These are phyloP conservation scores for Calameuta filiformis DNA, from an alignment of 2,888 invertebrate genomes.

Conservation along the genomic window DNA sequence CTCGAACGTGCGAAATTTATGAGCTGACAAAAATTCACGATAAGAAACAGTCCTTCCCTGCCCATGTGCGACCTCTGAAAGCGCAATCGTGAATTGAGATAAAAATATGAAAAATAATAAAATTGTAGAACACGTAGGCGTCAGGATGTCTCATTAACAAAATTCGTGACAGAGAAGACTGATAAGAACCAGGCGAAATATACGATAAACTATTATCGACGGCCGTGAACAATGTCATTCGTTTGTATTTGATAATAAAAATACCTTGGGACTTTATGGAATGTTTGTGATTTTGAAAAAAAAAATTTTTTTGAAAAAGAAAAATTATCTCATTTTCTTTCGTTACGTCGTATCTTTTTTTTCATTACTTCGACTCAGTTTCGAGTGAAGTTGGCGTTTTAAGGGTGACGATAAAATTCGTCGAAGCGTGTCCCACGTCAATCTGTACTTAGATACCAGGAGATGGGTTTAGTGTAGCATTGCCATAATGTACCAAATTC, in stretches of 20 bases:
- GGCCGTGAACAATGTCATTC: neutral
- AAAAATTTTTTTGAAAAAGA: neutral
- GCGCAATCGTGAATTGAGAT: constrained; percentile 12
- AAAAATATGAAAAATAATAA: constrained; percentile 18
- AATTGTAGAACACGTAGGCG: constrained; percentile 30
- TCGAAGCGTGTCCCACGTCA: neutral
- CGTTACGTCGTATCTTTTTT: neutral
- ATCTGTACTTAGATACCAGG: neutral
- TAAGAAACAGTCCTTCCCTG: neutral
- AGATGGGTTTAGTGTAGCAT: neutral
- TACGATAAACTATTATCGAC: neutral
- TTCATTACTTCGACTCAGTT: neutral
- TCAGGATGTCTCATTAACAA: constrained; percentile 49
- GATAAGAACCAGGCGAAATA: neutral
- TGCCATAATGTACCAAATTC: neutral
- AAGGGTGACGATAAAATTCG: neutral
- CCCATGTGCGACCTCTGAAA: constrained; percentile 8
- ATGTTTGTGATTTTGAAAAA: neutral
- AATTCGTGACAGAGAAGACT: constrained; percentile 33
- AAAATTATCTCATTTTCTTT: neutral
- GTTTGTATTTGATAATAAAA: neutral
- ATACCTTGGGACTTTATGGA: neutral
- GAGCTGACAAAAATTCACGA: neutral
- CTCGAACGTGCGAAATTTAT: neutral
- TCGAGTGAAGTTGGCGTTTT: neutral